phyloP scores from a whole-genome alignment of 2,113 vertebrate species.

The Vombatus ursinus region DNA sequence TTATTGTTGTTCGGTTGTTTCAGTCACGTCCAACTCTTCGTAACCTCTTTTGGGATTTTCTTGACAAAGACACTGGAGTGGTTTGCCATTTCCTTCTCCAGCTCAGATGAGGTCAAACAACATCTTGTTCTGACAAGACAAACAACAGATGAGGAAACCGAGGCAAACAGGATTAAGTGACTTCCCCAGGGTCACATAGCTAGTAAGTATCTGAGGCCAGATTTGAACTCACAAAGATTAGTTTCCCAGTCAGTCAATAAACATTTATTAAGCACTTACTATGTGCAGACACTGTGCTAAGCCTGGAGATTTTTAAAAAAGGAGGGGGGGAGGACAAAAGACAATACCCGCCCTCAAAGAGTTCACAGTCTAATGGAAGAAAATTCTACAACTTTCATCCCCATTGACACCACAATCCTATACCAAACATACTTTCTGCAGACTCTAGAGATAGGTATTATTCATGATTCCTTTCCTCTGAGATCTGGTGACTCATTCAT shows the following conservation, averaged over 20 bases:
- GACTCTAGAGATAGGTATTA: not conserved
- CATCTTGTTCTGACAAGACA: no score
- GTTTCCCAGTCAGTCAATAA: not conserved
- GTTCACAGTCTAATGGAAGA: not conserved
- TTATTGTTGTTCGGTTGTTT: no score
- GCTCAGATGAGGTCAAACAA: not conserved
- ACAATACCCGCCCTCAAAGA: not conserved
- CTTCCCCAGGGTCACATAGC: not conserved
- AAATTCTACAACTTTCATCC: not conserved
- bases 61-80: not conserved
- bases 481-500: not conserved
- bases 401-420: not conserved
- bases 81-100: not conserved
- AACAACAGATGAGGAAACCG: not conserved
- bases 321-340: no score
- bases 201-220: not conserved
- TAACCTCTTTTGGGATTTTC: not conserved
- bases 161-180: not conserved
- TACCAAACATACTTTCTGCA: not conserved
- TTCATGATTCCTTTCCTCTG: not conserved
- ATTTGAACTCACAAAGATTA: not conserved
- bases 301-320: not conserved
- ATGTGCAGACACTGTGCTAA: not conserved
- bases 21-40: no score
- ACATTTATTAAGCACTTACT: not conserved